Evolutionary conservation across 2,888 invertebrate genomes (phyloP).

Genomic region (Drosophila tanythrix): DNA sequence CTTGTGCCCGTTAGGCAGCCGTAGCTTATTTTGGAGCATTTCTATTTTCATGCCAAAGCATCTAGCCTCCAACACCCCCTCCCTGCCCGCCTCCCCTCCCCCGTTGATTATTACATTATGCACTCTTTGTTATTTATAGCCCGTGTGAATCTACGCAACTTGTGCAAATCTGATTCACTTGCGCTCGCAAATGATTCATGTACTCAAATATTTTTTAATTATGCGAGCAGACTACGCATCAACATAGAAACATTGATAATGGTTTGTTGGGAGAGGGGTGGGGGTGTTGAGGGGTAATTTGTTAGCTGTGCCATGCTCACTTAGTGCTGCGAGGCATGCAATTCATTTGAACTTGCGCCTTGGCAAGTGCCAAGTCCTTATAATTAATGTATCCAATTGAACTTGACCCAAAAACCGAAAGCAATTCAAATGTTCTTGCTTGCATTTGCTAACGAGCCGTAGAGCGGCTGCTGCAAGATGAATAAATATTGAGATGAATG

Average conservation of each 20-base stretch:
- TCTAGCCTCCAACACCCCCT: slow-evolving; percentile 31
- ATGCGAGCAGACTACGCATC: slow-evolving; percentile 35
- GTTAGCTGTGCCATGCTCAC: slow-evolving; percentile 43
- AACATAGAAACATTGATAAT: slow-evolving; percentile 3
- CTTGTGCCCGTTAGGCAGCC: slow-evolving; percentile 68
- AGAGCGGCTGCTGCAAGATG: slow-evolving; percentile 9
- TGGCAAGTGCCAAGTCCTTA: slow-evolving; percentile 70
- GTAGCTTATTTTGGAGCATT: slow-evolving; percentile 72
- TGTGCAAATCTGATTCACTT: slow-evolving; percentile 46
- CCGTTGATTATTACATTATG: slow-evolving; percentile 46
- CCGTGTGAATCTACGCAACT: slow-evolving; percentile 60
- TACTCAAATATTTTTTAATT: slow-evolving; percentile 55
- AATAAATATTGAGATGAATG: slow-evolving; percentile 14
- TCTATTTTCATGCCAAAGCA: slow-evolving; percentile 63
- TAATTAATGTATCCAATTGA: slow-evolving; percentile 75
- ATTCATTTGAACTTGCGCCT: slow-evolving; percentile 64
- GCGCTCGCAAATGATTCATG: slow-evolving; percentile 55
- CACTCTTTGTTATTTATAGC: slow-evolving; percentile 58
- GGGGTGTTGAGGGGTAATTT: background rate
- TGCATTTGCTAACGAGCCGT: slow-evolving; percentile 41
- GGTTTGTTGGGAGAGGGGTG: background rate
- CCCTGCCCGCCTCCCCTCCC: background rate
- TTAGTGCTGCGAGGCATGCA: slow-evolving; percentile 52
- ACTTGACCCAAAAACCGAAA: slow-evolving; percentile 71
- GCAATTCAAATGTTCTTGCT: slow-evolving; percentile 18